phyloP scores from a whole-genome alignment of 1,140 invertebrate species.

The Nasonia giraulti region DNA sequence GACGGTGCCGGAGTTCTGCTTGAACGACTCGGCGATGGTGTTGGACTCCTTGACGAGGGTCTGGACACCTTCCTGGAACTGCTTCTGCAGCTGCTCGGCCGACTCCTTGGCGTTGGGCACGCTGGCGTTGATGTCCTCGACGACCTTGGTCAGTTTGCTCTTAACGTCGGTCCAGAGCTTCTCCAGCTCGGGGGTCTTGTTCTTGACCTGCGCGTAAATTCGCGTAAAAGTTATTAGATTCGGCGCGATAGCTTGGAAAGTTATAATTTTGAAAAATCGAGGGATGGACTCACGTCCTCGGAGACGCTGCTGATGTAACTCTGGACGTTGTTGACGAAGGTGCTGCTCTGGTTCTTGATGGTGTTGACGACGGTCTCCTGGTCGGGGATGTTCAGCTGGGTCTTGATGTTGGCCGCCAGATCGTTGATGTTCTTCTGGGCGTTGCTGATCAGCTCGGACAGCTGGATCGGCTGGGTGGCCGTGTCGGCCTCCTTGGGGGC shows the following conservation, averaged over 20 bases:
- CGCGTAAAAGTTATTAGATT: no score
- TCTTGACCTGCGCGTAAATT: conserved; percentile 56
- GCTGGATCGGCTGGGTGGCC: conserved; percentile 31
- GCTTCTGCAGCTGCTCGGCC: conserved; percentile 56
- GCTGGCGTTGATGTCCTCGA: conserved; percentile 58
- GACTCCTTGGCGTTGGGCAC: conserved; percentile 63
- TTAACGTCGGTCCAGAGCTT: conserved; percentile 59
- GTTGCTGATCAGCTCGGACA: conserved; percentile 55
- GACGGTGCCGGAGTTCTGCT: conserved; percentile 59
- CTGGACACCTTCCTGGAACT: conserved; percentile 62
- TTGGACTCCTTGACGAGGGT: conserved; percentile 61
- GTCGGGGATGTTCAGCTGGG: conserved; percentile 59
- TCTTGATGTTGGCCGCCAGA: conserved; percentile 58
- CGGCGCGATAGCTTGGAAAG: no score
- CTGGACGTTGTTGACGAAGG: conserved; percentile 60
- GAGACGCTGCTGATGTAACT: conserved; percentile 56
- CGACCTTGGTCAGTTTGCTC: conserved; percentile 57
- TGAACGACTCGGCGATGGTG: conserved; percentile 58
- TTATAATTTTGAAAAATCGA: no score
- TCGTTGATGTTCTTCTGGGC: conserved; percentile 59
- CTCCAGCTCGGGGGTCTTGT: conserved; percentile 63
- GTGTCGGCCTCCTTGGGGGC: conserved; percentile 15
- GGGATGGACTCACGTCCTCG: conserved; percentile 55
- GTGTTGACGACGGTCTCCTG: conserved; percentile 59
- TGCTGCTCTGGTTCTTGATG: conserved; percentile 60